Conservation (phyloP, 1,140 invertebrate species). For the Bombus cullumanus region DNA sequence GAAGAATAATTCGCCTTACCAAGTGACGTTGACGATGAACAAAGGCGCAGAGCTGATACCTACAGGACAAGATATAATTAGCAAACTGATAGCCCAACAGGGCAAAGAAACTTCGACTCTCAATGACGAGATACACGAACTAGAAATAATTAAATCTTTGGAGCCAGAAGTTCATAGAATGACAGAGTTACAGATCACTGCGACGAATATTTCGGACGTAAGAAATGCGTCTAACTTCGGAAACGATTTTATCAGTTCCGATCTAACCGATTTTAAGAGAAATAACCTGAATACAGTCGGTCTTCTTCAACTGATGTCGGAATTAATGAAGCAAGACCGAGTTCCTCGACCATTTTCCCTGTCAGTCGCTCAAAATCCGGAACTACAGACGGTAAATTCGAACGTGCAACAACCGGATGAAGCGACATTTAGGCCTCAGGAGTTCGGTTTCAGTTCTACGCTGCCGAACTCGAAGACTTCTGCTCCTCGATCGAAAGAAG, state of each 20-base stretch:
- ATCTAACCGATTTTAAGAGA: not conserved
- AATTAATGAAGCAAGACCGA: slow-evolving; percentile 69
- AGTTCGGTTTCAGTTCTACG: not conserved
- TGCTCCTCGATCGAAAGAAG: slow-evolving; percentile 37
- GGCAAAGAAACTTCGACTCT: not conserved
- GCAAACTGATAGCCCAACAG: slow-evolving; percentile 63
- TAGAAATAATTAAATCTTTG: slow-evolving; percentile 66
- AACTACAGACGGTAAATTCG: not conserved
- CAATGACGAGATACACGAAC: slow-evolving; percentile 24
- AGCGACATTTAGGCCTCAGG: not conserved
- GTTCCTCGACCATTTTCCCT: slow-evolving; percentile 70
- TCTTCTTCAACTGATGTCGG: slow-evolving; percentile 69
- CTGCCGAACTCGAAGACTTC: not conserved
- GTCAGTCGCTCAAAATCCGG: not conserved
- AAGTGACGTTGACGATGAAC: slow-evolving; percentile 65
- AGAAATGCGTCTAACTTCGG: not conserved
- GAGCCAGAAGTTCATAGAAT: slow-evolving; percentile 10
- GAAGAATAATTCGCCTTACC: slow-evolving; percentile 65
- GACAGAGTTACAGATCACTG: not conserved
- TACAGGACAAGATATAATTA: slow-evolving; percentile 55
- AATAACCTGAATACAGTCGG: slow-evolving; percentile 9
- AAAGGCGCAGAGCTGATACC: slow-evolving; percentile 48
- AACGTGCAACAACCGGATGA: not conserved
- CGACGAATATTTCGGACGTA: not conserved
- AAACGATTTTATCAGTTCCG: not conserved